Conservation (phyloP, 2,113 vertebrate genomes). For the Thunnus maccoyii region DNA sequence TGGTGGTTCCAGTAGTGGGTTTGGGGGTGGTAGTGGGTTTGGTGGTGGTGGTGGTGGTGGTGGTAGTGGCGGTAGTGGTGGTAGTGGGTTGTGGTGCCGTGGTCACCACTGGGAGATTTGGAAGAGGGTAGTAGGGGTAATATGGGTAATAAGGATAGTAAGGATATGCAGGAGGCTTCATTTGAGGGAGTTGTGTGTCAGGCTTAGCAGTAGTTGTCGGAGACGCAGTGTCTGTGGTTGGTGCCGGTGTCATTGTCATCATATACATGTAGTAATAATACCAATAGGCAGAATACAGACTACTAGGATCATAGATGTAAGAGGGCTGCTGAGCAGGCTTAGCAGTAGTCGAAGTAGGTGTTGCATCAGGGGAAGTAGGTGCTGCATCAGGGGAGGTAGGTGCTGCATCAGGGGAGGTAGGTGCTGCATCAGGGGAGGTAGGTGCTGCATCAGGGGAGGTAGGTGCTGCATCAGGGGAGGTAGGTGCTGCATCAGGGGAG, state of each 20-base stretch:
- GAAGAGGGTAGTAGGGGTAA: not conserved
- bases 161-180: not conserved
- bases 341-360: not conserved
- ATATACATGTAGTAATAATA: constrained; percentile 23
- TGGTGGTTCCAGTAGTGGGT: not conserved
- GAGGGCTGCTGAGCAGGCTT: not conserved
- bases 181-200: not conserved
- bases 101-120: not conserved
- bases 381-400: not conserved
- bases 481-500: not conserved
- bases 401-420: too few relatives aligned
- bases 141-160: not conserved
- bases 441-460: too few relatives aligned
- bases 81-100: not conserved
- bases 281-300: not conserved
- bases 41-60: not conserved
- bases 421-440: not conserved
- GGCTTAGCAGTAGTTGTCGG: not conserved
- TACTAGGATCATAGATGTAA: not conserved
- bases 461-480: not conserved
- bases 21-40: not conserved
- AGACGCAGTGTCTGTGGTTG: not conserved
- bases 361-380: not conserved
- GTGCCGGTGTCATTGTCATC: not conserved
- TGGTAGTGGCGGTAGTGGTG: not conserved